Base-by-base conservation (phyloP, 2,113 vertebrate species). In the Calyptommatus sinebrachiatus region DNA sequence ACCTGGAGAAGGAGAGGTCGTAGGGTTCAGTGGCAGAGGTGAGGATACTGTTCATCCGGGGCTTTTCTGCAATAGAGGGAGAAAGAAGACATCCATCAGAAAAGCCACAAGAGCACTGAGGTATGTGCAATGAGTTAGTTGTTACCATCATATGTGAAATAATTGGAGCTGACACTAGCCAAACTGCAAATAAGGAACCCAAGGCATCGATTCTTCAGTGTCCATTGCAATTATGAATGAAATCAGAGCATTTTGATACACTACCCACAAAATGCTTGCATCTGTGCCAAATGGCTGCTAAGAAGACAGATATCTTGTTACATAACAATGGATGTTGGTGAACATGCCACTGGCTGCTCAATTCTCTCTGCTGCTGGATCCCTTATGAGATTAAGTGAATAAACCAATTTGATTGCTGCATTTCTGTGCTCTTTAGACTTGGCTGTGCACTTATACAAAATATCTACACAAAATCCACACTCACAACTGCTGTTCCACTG, bases 21-120 rank as follows among this genome's bases (percentile, higher is more conserved):
- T 99, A 99, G 88, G 98, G 98, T 90, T 99, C 98, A 0, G 98
- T 99, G 91, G 98, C 98, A 28, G 97, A 99, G 5, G 98, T 99
- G 86, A 99, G 96, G 91, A 99, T 99, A 85, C 96, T 96, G 94
- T 97, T 98, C 95, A 97, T 96, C 84, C 97, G 95, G 8, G 97
- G 96, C 87, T 97, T 98, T 88, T 99, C 98, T 99, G 95, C 67
- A 94, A 95, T 41, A 61, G 35, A 24, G 78, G 83, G 66, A 61
- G 24, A 68, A 45, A 71, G 73, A 48, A 87, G 45, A 45, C 20
- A 57, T 28, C 29, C 31, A 68, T 86, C 2, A 2, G 31, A 26
- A 78, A 21, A 28, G 81, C 57, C 50, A 11, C 1, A 74, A 11
- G 78, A 50, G 78, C 29, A 2, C 60, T 21, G 48, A 73, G 57